phyloP scores from a whole-genome alignment of 2,888 invertebrate genomes.

The Eristalis pertinax region DNA sequence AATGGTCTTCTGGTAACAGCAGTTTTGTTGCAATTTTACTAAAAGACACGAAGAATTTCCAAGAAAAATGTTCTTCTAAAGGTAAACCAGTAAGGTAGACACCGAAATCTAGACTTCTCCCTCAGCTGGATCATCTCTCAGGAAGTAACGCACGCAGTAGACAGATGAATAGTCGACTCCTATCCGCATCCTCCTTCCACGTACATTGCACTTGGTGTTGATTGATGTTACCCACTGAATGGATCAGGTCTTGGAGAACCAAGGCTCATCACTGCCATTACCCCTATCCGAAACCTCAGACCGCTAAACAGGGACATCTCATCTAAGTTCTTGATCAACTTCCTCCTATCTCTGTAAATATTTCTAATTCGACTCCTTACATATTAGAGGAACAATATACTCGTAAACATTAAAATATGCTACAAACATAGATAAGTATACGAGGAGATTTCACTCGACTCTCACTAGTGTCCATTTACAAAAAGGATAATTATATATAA shows the following conservation, averaged over 20 bases:
- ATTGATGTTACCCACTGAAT: slow-evolving; percentile 19
- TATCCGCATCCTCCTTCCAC: background rate
- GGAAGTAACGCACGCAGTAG: background rate
- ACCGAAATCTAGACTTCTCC: slow-evolving; percentile 25
- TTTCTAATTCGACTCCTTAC: slow-evolving; percentile 54
- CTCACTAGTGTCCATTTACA: slow-evolving; percentile 48
- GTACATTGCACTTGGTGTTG: slow-evolving; percentile 1
- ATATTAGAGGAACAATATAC: slow-evolving; percentile 31
- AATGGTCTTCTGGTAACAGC: slow-evolving; percentile 33
- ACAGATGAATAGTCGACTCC: background rate
- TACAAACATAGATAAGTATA: slow-evolving; percentile 18
- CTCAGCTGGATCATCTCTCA: background rate
- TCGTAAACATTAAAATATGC: slow-evolving; percentile 13
- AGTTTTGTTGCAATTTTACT: slow-evolving; percentile 25
- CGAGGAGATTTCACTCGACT: background rate
- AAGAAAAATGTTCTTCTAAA: slow-evolving; percentile 42
- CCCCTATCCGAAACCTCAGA: slow-evolving; percentile 32
- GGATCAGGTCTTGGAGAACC: slow-evolving; percentile 8
- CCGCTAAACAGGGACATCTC: slow-evolving; percentile 17
- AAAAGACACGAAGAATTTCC: slow-evolving; percentile 55
- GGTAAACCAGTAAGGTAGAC: slow-evolving; percentile 49
- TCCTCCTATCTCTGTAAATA: slow-evolving; percentile 50
- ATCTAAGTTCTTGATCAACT: background rate
- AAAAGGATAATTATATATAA: slow-evolving; percentile 1
- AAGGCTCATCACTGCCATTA: background rate